Conservation (phyloP, 2,113 vertebrate genomes). For the Chroicocephalus ridibundus region DNA sequence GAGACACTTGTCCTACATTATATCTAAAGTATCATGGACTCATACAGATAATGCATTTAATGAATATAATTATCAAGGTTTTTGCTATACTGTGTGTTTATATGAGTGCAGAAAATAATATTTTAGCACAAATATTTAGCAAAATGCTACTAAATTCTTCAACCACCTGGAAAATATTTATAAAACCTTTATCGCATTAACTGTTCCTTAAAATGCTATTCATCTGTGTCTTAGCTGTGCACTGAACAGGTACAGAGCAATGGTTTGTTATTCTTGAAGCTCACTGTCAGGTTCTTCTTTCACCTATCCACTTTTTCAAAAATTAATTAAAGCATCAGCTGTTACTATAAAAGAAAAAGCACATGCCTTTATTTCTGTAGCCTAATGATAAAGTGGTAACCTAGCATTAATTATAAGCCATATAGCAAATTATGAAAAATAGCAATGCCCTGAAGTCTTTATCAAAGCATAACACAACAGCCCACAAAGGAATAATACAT, state of each 20-base stretch:
- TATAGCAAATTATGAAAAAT: constrained; percentile 19
- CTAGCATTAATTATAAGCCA: not conserved
- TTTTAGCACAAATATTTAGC: not conserved
- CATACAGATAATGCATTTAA: not conserved
- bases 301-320: not conserved
- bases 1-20: not conserved
- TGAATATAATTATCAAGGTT: not conserved
- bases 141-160: not conserved
- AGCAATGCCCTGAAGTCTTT: constrained; percentile 4
- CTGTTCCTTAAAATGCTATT: not conserved
- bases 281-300: not conserved
- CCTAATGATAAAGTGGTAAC: not conserved
- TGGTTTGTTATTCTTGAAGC: not conserved
- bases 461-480: not conserved
- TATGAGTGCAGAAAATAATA: not conserved
- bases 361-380: not conserved
- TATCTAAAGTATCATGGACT: not conserved
- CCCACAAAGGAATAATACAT: not conserved
- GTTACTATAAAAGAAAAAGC: not conserved
- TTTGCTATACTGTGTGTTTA: not conserved
- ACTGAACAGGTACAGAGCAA: not conserved
- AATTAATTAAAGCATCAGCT: not conserved
- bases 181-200: not conserved
- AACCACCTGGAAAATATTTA: not conserved
- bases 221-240: too few species aligned